Evolutionary conservation across 2,113 vertebrate genomes (phyloP), one percentile per base, ranked within the genome.

Genomic region (Campylomormyrus tamandua): DNA sequence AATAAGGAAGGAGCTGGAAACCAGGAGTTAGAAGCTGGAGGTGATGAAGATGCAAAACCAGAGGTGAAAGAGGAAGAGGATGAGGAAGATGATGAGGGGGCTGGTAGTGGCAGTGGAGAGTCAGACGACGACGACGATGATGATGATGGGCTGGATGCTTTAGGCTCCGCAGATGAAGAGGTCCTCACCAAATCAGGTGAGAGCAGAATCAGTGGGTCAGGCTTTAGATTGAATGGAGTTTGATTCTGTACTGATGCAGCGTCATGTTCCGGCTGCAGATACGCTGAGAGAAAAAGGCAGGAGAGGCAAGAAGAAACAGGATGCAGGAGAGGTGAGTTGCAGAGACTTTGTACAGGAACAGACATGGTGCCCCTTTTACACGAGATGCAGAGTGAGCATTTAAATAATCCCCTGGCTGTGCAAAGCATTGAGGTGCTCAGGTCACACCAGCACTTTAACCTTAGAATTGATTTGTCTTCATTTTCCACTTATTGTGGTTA

Each of bases 181-280:
- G 93, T 99, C 90, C 96, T 98, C 58, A 96, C 96, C 70, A 97
- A 97, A 97, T 97, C 98, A 92, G 98, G 98, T 98, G 3, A 90
- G 90, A 27, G 27, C 13, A 42, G 35, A 42, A 5, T 62, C 15
- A 15, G 21, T 27, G 42, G 48, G 7, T 52, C 0, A 5, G 85
- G 49, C 49, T 87, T 87, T 13, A 17, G 10, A 24, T 27, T 13
- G 27, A 24, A 88, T 42, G 56, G 53, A 53, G 52, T 21, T 66
- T 58, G 53, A 66, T n/a, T 88, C 11, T 3, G 1, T 24, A 27
- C 35, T 88, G 87, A 87, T n/a, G 8, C 9, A 3, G 17, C 52
- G 11, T 52, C 3, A 17, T 53, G 3, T 21, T 88, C 87, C 91
- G 90, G 91, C 70, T 90, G 0, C 87, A 99, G 98, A 99, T 93